Base-by-base conservation (phyloP, 2,797 vertebrate genomes). In the Sardinella longiceps region DNA sequence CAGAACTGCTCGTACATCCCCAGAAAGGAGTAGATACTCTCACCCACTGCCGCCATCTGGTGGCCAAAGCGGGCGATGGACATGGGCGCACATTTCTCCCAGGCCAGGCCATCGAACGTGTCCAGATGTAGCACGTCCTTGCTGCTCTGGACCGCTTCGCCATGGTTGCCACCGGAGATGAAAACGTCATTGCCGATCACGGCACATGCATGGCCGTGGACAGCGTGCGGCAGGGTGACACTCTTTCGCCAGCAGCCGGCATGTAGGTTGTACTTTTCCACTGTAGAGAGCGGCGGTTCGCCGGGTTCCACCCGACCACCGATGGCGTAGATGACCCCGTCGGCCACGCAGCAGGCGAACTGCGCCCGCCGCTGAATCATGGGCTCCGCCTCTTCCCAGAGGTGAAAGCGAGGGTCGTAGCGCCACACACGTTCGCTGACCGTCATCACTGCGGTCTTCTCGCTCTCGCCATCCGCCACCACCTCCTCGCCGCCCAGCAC, bases 1-100 rank as follows among this genome's bases (percentile, higher is more conserved):
- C 97, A 98, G 92, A 98, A 99, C 2, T 97, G 97, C 89, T 99
- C 98, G 0, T 97, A 98, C 90, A 96, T 94, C 20, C 98, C 98
- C 90, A 99, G 86, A 87, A 99, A 96, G 18, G 96, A 96, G 74
- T 97, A 99, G 91, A 99, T 94, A 30, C 90, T 90, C 0, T 95
- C 95, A 5, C 93, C 91, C 82, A 96, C 93, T 0, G 95, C 93
- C 0, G 96, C 96, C 94, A 99, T 94, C 88, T 97, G 96, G 87
- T 99, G 98, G 9, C 97, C 94, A 81, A 97, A 98, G 77, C 98
- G 96, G 85, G 95, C 97, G 18, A 98, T 97, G 83, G 95, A 94
- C 98, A 99, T 99, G 43, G 97, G 88, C 0, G 97, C 96, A 85
- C 93, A 89, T 88, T 95, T 95, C 83, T 92, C 90, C 98, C 98